Evolutionary conservation across 2,113 vertebrate genomes (phyloP).

Genomic region (Alces alces): DNA sequence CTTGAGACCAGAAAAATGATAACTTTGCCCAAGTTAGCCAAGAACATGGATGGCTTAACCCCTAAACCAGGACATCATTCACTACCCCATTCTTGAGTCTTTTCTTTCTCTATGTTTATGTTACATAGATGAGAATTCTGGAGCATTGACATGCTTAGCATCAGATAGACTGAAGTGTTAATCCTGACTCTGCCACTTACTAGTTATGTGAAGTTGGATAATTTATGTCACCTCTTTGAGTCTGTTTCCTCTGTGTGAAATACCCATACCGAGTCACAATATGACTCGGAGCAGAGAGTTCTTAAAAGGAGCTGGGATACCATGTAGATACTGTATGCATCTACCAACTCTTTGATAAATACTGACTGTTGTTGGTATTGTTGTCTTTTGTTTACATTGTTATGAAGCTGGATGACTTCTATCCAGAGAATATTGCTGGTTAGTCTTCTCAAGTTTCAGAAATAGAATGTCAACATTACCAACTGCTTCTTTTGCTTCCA

Average conservation of each 20-base stretch:
- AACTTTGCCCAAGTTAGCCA: not conserved
- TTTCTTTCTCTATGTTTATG: not conserved
- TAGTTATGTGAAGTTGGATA: not conserved
- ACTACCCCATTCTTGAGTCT: not conserved
- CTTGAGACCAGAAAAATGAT: not conserved
- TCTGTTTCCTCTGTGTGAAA: not conserved
- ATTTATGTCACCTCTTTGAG: not conserved
- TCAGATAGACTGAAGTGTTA: not conserved
- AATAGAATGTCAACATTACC: conserved; percentile 50
- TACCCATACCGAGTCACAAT: no score
- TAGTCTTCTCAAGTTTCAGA: conserved; percentile 52
- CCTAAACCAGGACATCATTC: not conserved
- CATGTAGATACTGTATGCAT: not conserved
- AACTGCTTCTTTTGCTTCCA: conserved; percentile 57
- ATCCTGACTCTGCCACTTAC: not conserved
- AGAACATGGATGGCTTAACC: not conserved
- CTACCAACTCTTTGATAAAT: not conserved
- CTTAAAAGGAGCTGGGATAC: not conserved
- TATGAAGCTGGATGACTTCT: conserved; percentile 15
- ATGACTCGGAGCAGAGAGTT: not conserved
- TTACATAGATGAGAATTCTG: not conserved
- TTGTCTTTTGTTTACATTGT: not conserved
- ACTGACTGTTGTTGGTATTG: not conserved
- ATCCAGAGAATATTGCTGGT: not conserved
- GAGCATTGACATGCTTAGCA: not conserved